Evolutionary conservation across 1,140 invertebrate genomes (phyloP), one percentile per base, ranked within the genome.

Genomic region (Drosophila obscura): DNA sequence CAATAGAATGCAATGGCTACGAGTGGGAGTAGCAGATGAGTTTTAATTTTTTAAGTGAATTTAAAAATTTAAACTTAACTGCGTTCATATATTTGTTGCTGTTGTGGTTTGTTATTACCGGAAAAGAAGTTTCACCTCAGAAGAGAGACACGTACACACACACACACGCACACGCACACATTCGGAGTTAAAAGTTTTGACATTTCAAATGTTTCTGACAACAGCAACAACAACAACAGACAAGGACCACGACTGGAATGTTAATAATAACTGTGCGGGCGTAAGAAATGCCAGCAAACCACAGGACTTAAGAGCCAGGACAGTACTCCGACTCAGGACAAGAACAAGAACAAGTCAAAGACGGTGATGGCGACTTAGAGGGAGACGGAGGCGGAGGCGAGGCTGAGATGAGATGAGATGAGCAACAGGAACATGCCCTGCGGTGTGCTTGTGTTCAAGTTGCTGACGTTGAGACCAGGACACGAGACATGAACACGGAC

Each of bases 181-280:
- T 6, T 51, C 28, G 35, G 52, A 73, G 68, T 51, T 62, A 69
- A 85, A 87, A 87, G 79, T 87, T 87, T 87, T 88, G 82, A 82
- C 82, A 87, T 87, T 88, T 87, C 83, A 88, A 88, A 87, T 87
- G 78, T 88, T 87, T 76, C 63, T 82, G 83, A 88, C 82, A 87
- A 82, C 66, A 85, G 72, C 65, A 78, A 51, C 63, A 65, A 24
- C 68, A 73, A 39, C 1, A 15, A 31, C 15, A 15, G 22, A 3
- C 31, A 3, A 19, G 19, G 19, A 19, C 19, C 19, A 19, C 19
- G 19, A 19, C 65, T 67, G 11, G 35, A 39, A 39, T 39, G 65
- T 87, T 85, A 78, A 82, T 85, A 85, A 87, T 78, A 85, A 85
- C 73, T 74, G 73, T 61, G 78, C 56, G 77, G 77, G 82, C 46